Conservation (phyloP, 2,113 vertebrate species). For the Oreochromis spilurus region DNA sequence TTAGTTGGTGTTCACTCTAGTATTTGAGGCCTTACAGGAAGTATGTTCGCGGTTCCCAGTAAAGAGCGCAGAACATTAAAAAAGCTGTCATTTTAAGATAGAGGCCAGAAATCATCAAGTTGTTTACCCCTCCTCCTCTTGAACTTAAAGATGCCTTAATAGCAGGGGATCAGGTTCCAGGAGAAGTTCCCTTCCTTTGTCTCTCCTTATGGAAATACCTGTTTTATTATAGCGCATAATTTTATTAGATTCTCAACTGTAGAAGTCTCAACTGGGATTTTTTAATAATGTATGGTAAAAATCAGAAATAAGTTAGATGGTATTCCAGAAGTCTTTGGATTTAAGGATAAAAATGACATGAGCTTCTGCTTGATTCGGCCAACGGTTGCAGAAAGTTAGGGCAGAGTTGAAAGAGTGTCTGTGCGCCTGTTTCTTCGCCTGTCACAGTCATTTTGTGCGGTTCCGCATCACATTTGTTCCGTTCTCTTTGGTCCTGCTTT, state of each 20-base stretch:
- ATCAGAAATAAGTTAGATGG: neutral
- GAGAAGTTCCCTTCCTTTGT: neutral
- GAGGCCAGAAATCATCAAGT: neutral
- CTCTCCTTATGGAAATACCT: neutral
- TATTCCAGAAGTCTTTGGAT: neutral
- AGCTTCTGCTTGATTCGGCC: neutral
- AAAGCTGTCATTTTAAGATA: slow-evolving; percentile 1
- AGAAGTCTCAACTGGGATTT: neutral
- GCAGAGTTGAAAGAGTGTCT: neutral
- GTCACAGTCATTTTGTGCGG: neutral
- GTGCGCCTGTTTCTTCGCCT: neutral
- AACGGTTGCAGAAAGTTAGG: neutral
- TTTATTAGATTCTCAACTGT: neutral
- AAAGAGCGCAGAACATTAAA: slow-evolving; percentile 12
- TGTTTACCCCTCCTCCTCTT: neutral
- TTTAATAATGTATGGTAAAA: neutral
- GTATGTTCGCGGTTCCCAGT: neutral
- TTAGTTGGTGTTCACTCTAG: slow-evolving; percentile 31
- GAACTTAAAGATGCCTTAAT: neutral
- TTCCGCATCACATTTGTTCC: neutral
- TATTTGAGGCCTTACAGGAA: slow-evolving; percentile 6
- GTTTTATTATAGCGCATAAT: neutral
- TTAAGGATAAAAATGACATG: fast-evolving
- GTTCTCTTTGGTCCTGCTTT: neutral
- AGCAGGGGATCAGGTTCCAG: neutral